Percentiles rank a stretch among this genome's conserved stretches.
Evolutionary conservation across 2,113 vertebrate genomes (phyloP).

Genomic region (Rhizomys pruinosus): DNA sequence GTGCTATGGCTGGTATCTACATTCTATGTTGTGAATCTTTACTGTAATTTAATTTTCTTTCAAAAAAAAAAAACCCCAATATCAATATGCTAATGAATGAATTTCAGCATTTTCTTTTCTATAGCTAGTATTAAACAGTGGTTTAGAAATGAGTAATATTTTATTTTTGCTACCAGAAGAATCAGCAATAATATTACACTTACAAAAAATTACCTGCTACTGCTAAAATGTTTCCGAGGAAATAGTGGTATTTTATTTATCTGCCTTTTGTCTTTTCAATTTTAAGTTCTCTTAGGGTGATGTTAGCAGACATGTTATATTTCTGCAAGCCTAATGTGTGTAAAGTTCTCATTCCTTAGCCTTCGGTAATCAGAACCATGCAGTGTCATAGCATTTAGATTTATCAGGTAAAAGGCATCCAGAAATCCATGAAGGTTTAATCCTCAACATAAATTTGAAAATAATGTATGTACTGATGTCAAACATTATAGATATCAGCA

Average conservation of each 20-base stretch:
- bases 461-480: constrained; percentile 51
- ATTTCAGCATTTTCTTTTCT: constrained; percentile 35
- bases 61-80: constrained; percentile 50
- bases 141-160: neutral
- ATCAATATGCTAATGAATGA: constrained; percentile 53
- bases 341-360: constrained; percentile 64
- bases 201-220: neutral
- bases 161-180: constrained; percentile 40
- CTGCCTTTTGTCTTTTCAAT: constrained; percentile 35
- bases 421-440: constrained; percentile 56
- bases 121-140: neutral
- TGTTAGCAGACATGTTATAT: constrained; percentile 46
- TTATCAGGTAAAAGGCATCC: constrained; percentile 46
- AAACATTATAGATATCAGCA: constrained; percentile 23
- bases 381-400: constrained; percentile 57
- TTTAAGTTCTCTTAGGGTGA: constrained; percentile 49
- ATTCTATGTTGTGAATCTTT: constrained; percentile 47
- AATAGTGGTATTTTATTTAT: constrained; percentile 55
- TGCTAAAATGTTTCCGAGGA: constrained; percentile 24
- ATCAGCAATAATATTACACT: constrained; percentile 4
- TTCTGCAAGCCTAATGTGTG: constrained; percentile 35
- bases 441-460: constrained; percentile 51
- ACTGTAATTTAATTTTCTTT: constrained; percentile 63
- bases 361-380: constrained; percentile 52
- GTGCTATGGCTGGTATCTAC: constrained; percentile 54